These are phyloP conservation scores for Hydrozoanthus tunicans DNA, from an alignment of 64 coral and sea anemone genomes.

Conservation along the genomic window DNA sequence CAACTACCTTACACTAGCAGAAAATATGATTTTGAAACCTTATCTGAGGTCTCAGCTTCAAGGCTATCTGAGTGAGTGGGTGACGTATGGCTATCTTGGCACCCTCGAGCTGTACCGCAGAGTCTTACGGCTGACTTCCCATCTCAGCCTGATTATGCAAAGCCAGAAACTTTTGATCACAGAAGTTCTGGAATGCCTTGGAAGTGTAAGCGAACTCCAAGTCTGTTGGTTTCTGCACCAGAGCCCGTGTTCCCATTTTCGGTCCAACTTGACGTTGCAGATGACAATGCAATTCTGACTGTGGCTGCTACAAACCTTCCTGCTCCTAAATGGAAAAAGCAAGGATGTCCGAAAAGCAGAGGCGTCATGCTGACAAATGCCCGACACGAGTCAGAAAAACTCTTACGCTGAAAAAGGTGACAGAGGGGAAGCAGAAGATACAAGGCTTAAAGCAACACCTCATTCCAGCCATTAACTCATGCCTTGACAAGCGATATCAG, in stretches of 20 bases:
- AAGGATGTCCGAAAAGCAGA: conserved; percentile 45
- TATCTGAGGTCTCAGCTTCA: conserved; percentile 23
- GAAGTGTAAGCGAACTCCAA: conserved; percentile 44
- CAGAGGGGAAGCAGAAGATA: neutral
- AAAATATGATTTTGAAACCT: conserved; percentile 64
- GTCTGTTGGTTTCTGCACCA: conserved; percentile 8
- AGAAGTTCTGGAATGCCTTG: conserved; percentile 29
- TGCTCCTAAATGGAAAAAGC: conserved; percentile 34
- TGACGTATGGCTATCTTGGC: conserved; percentile 63
- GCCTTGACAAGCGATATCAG: neutral
- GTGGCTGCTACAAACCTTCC: conserved; percentile 50
- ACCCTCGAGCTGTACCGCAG: conserved; percentile 53
- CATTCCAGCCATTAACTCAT: conserved; percentile 11
- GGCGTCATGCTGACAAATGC: conserved; percentile 10
- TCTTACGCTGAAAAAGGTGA: neutral
- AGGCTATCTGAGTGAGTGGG: conserved; percentile 51
- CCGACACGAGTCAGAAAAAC: conserved; percentile 26
- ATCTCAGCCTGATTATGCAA: conserved; percentile 48
- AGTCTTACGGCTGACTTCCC: conserved; percentile 52
- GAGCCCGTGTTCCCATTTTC: conserved; percentile 58
- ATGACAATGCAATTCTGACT: conserved; percentile 24
- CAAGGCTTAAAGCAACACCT: conserved; percentile 27
- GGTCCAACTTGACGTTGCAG: neutral
- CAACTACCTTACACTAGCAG: conserved; percentile 38
- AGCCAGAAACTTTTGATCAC: conserved; percentile 53